Evolutionary conservation across 2,113 vertebrate genomes (phyloP), one percentile per base, ranked within the genome.

Genomic region (Psammodynastes pulverulentus): DNA sequence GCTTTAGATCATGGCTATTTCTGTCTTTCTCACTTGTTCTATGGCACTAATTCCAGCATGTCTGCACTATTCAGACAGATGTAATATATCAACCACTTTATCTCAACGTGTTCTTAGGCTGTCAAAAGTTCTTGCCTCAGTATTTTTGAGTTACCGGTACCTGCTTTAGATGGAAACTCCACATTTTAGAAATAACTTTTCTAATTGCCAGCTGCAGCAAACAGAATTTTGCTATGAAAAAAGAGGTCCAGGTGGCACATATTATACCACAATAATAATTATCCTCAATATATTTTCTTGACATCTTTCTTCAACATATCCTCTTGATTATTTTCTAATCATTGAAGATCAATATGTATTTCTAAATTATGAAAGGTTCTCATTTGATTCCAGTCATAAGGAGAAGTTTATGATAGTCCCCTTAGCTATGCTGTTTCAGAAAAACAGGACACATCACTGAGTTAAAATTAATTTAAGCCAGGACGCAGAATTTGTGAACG

Each of bases 121-220:
- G 4, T 9, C 56, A 45, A 52, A 34, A 48, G 29, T 51, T 92
- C 51, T 43, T 88, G 62, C n/a, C 39, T 54, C 48, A 84, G 5
- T 88, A 3, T 21, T 49, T 85, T 49, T 79, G 12, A 46, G 10
- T 19, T 49, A 51, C 5, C 88, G 10, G 12, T 49, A 51, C 5
- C 88, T 90, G 89, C 72, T 94, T 84, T 84, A 90, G 94, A 43
- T 58, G 13, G 86, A 58, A 54, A 86, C 92, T 91, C 24, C 21
- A 86, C 1, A 13, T 0, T 53, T 24, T 45, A 87, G 85, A 13
- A 92, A 52, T 23, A 39, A 19, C 93, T 0, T 94, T 89, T 87
- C 46, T 93, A 90, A 72, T 39, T 17, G 13, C 2, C 2, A 58
- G 17, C 17, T 23, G 5, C 21, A 84, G 17, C 5, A 43, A 87